These are phyloP conservation scores for Tillus elongatus DNA, from an alignment of 2,888 invertebrate species.

Conservation along the genomic window DNA sequence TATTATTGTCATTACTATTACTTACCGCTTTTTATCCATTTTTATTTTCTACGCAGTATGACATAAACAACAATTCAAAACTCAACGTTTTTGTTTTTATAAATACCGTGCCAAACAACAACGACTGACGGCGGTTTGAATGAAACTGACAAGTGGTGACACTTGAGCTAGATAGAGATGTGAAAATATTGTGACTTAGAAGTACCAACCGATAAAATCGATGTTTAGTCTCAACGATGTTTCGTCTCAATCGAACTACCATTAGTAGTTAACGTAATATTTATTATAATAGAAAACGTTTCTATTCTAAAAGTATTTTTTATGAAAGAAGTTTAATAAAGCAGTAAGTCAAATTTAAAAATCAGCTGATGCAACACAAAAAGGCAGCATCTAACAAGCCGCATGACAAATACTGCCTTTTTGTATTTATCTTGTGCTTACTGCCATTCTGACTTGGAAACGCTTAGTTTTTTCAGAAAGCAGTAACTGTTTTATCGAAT, in stretches of 20 bases:
- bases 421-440: conserved; percentile 4
- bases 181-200: too few species aligned
- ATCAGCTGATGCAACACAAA: conserved; percentile 5
- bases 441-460: conserved; percentile 6
- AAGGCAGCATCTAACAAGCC: conserved; percentile 6
- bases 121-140: too few species aligned
- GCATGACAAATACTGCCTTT: conserved; percentile 4
- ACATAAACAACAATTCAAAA: too few species aligned
- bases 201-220: too few species aligned
- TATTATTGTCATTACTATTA: neutral
- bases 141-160: too few species aligned
- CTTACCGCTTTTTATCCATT: conserved; percentile 6
- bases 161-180: too few species aligned
- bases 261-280: neutral
- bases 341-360: conserved; percentile 3
- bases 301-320: too few species aligned
- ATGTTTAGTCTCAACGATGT: too few species aligned
- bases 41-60: conserved; percentile 2
- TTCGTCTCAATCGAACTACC: neutral
- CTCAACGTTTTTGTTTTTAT: too few species aligned
- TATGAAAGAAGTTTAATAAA: conserved; percentile 3
- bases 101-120: too few species aligned
- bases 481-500: neutral
- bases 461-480: conserved; percentile 5
- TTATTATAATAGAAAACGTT: too few species aligned